phyloP scores from a whole-genome alignment of 2,888 invertebrate species.

The Chalcosyrphus nemorum region DNA sequence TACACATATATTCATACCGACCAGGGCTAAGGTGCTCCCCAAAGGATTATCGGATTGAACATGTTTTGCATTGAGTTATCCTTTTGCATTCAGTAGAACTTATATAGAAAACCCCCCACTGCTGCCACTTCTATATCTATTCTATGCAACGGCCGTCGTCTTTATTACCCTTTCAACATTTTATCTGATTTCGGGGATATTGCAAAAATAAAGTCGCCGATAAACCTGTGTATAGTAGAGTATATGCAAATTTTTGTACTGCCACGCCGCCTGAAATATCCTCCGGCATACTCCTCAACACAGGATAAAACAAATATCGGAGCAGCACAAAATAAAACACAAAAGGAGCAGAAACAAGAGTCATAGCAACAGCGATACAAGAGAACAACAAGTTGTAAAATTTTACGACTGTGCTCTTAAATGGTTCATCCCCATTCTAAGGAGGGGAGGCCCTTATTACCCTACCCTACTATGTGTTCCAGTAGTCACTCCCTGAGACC shows the following conservation, averaged over 20 bases:
- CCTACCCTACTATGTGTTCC: slow-evolving; percentile 27
- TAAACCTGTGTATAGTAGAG: slow-evolving; percentile 34
- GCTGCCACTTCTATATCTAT: neutral
- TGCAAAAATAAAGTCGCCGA: slow-evolving; percentile 53
- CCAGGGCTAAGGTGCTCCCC: slow-evolving; percentile 43
- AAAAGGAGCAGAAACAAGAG: neutral
- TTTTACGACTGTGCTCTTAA: slow-evolving; percentile 61
- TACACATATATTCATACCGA: neutral
- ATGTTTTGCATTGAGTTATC: slow-evolving; percentile 56
- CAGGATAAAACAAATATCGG: slow-evolving; percentile 37
- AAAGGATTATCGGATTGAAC: slow-evolving; percentile 63
- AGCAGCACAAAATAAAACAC: neutral
- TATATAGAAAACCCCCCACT: neutral
- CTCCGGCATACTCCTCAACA: slow-evolving; percentile 24
- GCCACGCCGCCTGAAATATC: slow-evolving; percentile 20
- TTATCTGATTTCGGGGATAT: slow-evolving; percentile 63
- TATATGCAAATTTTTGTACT: slow-evolving; percentile 60
- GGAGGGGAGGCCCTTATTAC: too few species aligned
- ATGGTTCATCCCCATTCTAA: slow-evolving; percentile 23
- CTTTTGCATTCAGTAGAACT: slow-evolving; percentile 18
- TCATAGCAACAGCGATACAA: slow-evolving; percentile 43
- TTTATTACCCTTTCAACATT: slow-evolving; percentile 67
- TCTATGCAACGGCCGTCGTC: slow-evolving; percentile 10
- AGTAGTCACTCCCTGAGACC: slow-evolving; percentile 25
- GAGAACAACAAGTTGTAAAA: slow-evolving; percentile 70